Percentiles rank a stretch among this genome's conserved stretches.
Evolutionary conservation across 2,113 vertebrate genomes (phyloP).

Genomic region (Aptenodytes forsteri): DNA sequence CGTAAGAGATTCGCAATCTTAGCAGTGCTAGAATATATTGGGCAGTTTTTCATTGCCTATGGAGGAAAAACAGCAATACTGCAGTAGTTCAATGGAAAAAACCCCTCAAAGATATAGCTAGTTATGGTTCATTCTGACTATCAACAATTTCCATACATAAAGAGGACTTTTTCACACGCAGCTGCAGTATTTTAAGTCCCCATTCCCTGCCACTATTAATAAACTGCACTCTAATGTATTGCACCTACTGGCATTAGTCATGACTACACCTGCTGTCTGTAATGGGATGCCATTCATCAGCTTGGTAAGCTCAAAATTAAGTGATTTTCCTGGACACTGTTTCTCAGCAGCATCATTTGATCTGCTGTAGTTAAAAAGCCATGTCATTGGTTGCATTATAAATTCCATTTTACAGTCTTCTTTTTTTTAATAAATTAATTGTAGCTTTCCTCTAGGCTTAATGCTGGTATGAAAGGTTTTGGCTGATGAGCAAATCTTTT

Average conservation of each 20-base stretch:
- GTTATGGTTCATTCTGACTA: not conserved
- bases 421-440: not conserved
- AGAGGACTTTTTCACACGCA: not conserved
- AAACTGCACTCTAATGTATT: not conserved
- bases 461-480: constrained; percentile 23
- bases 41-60: not conserved
- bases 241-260: not conserved
- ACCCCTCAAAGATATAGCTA: not conserved
- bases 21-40: not conserved
- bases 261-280: not conserved
- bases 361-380: not conserved
- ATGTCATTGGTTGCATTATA: not conserved
- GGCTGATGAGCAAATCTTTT: constrained; percentile 23
- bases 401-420: constrained; percentile 10
- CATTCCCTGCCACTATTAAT: not conserved
- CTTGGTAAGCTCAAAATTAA: constrained; percentile 14
- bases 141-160: not conserved
- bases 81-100: not conserved
- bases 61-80: not conserved
- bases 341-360: constrained; percentile 18
- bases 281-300: constrained; percentile 1
- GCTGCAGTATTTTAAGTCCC: not conserved
- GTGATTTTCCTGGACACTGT: constrained; percentile 37
- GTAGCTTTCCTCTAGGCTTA: constrained; percentile 37
- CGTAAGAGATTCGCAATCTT: not conserved